Base-by-base conservation (phyloP, 2,113 vertebrate species). In the Amphiprion percula region DNA sequence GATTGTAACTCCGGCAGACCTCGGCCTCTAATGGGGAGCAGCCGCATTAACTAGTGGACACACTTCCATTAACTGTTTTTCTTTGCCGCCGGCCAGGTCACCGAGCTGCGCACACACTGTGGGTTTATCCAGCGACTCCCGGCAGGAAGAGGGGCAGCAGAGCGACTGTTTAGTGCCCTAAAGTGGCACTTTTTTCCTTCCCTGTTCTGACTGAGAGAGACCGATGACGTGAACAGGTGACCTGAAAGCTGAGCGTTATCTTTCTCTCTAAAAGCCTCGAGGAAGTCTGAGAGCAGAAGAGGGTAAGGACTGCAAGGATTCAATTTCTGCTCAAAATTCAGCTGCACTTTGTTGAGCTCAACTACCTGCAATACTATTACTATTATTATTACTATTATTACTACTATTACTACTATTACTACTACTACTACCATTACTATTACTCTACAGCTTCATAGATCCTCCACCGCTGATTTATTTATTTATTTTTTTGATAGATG, bases 351-450 rank as follows among this genome's bases (percentile, higher is more conserved):
- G 60, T 68, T 81, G 26, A 90, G 9, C 74, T 67, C 44, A 77
- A 71, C 77, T 72, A 80, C 30, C 80, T 79, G 69, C 72, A 74
- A 55, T 70, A 87, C 2, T 89, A 90, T 33, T 87, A 87, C 5
- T 83, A 88, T n/a, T 85, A 90, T 10, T 88, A 87, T 2, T 90
- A 88, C 26, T 88, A 88, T 0, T 85, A 90, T 0, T 88, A 87
- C 2, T 86, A 91, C 2, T 90, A 91, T 5, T 90, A 89, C 16
- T 92, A 88, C 7, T 92, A 90, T 3, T 90, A 90, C 19, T 90
- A 86, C 2, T 84, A 88, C 50, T 80, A 88, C 52, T 87, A 86
- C 65, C 17, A 68, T 50, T 77, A 86, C 47, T 82, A 82, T 64
- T 83, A 78, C 77, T 70, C 58, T 17, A 19, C 44, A 44, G 47